A percentile compares a stretch with the other conserved stretches of the same genome.
These are phyloP conservation scores for Petrocephalus schoutedeni DNA, from an alignment of 2,797 vertebrate genomes.

Conservation along the genomic window DNA sequence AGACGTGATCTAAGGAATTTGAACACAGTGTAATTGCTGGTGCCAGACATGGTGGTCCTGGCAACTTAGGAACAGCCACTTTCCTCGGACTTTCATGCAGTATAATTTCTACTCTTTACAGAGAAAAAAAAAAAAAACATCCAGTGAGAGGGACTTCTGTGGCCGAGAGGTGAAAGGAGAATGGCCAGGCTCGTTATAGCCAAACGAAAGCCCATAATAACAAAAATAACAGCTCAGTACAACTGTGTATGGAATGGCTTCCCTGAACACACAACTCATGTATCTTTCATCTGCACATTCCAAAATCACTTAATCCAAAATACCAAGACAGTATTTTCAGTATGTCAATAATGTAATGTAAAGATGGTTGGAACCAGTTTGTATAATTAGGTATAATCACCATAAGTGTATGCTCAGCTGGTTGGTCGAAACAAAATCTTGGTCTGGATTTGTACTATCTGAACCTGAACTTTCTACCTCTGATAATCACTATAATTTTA, in stretches of 20 bases:
- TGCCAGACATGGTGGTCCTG: background rate
- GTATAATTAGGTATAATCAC: background rate
- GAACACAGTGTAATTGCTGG: background rate
- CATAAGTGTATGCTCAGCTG: no score
- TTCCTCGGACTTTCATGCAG: background rate
- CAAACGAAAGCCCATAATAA: background rate
- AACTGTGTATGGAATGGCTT: background rate
- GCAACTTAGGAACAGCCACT: background rate
- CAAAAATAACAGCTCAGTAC: background rate
- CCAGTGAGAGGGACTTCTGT: background rate
- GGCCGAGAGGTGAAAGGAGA: background rate
- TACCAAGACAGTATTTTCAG: background rate
- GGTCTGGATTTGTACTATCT: no score
- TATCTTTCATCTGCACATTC: background rate
- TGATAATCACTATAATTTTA: background rate
- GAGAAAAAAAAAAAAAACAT: background rate
- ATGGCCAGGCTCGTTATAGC: background rate
- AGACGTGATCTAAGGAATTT: conserved; percentile 4
- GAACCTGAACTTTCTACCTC: no score
- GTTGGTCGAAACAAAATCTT: no score
- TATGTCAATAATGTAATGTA: background rate
- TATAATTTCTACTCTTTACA: background rate
- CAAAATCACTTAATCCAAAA: background rate
- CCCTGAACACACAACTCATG: background rate
- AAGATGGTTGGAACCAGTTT: background rate